Conservation (phyloP, 2,797 vertebrate species). For the Paguma larvata region DNA sequence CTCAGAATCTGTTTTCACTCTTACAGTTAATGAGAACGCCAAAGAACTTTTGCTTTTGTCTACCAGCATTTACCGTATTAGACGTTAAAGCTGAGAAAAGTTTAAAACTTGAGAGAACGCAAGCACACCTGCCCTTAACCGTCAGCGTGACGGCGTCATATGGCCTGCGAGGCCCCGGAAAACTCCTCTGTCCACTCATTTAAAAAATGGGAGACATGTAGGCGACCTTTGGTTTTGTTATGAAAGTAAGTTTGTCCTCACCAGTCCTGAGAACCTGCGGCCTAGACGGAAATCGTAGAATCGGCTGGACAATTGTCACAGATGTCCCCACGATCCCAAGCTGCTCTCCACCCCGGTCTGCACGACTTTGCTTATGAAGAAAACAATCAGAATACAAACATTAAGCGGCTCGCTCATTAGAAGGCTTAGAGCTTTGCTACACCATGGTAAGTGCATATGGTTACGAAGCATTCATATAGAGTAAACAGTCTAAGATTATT, state of each 20-base stretch:
- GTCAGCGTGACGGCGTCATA: rapidly evolving
- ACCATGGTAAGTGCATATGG: constrained; percentile 32
- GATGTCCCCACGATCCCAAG: no score
- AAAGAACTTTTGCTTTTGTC: not conserved
- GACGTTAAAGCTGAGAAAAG: not conserved
- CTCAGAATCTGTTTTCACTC: not conserved
- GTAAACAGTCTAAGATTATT: constrained; percentile 67
- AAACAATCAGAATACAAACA: not conserved
- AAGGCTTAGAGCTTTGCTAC: not conserved
- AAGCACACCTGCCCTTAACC: not conserved
- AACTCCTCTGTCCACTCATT: rapidly evolving
- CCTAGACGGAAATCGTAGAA: not conserved
- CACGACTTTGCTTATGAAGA: not conserved
- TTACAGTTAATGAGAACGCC: not conserved
- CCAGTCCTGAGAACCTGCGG: not conserved
- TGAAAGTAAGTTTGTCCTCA: no score
- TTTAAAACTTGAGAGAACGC: not conserved
- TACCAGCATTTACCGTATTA: rapidly evolving
- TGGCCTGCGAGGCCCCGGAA: rapidly evolving
- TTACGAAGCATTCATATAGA: constrained; percentile 39
- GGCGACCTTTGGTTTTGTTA: rapidly evolving
- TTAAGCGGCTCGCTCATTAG: not conserved
- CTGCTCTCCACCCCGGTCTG: not conserved
- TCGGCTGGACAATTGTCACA: not conserved
- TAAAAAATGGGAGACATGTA: rapidly evolving